Base-by-base conservation (phyloP, 2,888 invertebrate species). In the Mongoloraphidia duomilia region DNA sequence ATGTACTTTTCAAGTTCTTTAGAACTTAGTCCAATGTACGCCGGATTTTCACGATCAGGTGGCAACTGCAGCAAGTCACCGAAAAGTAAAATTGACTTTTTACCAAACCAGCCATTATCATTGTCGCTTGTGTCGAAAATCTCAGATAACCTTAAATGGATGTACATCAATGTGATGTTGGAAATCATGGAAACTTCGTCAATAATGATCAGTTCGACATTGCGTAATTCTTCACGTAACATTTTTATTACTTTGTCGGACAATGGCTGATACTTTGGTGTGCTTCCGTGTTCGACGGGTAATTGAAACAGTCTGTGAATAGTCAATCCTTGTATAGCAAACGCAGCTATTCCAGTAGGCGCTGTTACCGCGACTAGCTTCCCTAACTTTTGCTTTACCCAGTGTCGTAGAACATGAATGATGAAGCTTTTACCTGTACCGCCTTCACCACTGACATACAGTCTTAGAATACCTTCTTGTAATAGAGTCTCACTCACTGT, bases 41-140 rank as follows among this genome's bases (percentile, higher is more conserved):
- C 52, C 8, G 60, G 59, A 35, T 56, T 47, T 53, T 60, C 57
- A 43, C 53, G 55, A 26, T 60, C 60, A 3, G 61, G 61, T 9
- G 61, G 61, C 9, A 62, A 54, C 52, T 63, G 61, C 26, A 63
- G 51, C 12, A 63, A 57, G 55, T 64, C 62, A 14, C 61, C 60
- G 43, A 63, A 56, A 8, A 62, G 44, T 26, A 62, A 10, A 41
- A 61, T 51, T 45, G 60, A 54, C 49, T 52, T 58, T 47, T 52
- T 54, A 33, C 60, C 61, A 51, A 62, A 63, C 60, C 59, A 62
- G 9, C 60, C 60, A 52, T 61, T 52, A 26, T 55, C 49, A 10
- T 43, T 44, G 14, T 61, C 57, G 4, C 11, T 26, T 8, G 60
- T 61, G 50, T 60, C 49, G 40, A 59, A 63, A 47, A 62, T 58